Conservation (phyloP, 2,797 vertebrate genomes). For the Phrynocephalus forsythii region DNA sequence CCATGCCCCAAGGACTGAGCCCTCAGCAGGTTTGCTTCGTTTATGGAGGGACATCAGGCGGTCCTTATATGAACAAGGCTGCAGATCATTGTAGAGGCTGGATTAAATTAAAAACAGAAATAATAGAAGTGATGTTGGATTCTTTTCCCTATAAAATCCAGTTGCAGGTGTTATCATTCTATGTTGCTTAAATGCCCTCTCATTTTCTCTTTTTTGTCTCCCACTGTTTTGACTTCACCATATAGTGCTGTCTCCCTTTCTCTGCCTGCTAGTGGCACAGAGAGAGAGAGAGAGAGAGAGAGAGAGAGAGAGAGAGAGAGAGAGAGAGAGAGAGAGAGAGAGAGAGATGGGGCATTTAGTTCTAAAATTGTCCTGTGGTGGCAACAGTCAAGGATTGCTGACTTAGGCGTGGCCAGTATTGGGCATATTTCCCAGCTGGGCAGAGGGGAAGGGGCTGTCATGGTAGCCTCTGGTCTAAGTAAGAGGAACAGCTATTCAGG, state of each 20-base stretch:
- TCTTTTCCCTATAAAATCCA: too few species aligned
- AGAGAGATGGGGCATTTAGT: background rate
- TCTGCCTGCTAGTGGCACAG: background rate
- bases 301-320: background rate
- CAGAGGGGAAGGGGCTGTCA: background rate
- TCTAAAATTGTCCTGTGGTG: background rate
- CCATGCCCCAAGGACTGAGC: constrained; percentile 89
- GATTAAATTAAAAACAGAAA: too few species aligned
- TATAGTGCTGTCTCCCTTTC: too few species aligned
- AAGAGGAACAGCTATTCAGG: background rate
- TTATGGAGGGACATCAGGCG: too few species aligned
- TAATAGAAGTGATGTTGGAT: too few species aligned
- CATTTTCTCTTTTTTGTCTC: background rate
- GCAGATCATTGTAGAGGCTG: too few species aligned
- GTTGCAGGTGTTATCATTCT: too few species aligned
- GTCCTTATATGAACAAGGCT: too few species aligned
- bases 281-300: background rate
- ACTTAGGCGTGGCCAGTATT: background rate
- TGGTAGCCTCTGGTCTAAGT: background rate
- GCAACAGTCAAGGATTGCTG: background rate
- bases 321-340: background rate
- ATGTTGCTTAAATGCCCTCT: background rate
- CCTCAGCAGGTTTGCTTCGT: constrained; percentile 85
- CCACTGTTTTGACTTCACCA: background rate
- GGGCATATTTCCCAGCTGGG: background rate